Conservation (phyloP, 2,888 invertebrate genomes). For the Cepaea hortensis region DNA sequence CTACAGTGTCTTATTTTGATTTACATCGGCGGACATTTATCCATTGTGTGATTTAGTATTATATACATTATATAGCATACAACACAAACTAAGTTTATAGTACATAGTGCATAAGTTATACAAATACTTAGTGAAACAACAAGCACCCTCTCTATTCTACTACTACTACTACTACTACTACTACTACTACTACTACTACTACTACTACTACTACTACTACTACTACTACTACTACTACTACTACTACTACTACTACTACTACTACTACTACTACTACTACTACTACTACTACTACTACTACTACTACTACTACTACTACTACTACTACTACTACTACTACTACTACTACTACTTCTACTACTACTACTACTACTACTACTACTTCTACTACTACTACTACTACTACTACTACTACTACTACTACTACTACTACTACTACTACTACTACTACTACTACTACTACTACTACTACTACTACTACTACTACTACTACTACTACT, state of each 20-base stretch:
- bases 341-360: no score
- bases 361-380: not conserved
- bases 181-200: conserved; percentile 5
- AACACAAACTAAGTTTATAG: no score
- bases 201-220: conserved; percentile 5
- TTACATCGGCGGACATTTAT: no score
- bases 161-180: not conserved
- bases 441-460: not conserved
- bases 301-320: conserved; percentile 1
- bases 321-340: not conserved
- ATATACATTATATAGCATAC: not conserved
- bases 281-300: not conserved
- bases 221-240: not conserved
- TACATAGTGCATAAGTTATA: no score
- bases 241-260: not conserved
- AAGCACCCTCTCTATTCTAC: no score
- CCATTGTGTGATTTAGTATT: no score
- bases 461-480: not conserved
- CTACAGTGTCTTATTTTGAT: no score
- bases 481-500: no score
- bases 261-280: not conserved
- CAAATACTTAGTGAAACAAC: no score
- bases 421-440: not conserved
- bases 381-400: not conserved
- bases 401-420: not conserved